Evolutionary conservation across 2,888 invertebrate genomes (phyloP).

Genomic region (Baronia brevicornis): DNA sequence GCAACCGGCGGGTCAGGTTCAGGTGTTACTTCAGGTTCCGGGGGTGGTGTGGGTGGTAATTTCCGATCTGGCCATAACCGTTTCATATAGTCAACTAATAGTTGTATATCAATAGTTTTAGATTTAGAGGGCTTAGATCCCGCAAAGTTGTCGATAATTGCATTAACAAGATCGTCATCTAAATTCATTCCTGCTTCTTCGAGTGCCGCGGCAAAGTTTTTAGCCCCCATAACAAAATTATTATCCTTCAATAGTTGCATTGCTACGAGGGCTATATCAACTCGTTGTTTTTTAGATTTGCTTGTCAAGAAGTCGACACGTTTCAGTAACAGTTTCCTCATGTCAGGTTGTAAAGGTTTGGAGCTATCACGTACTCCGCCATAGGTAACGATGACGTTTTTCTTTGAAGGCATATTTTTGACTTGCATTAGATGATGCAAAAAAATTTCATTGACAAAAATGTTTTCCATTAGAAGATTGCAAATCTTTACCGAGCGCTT

Average conservation of each 20-base stretch:
- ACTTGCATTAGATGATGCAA: conserved; percentile 26
- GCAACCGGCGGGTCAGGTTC: conserved; percentile 19
- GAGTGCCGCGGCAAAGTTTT: conserved; percentile 29
- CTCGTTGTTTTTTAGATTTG: conserved; percentile 30
- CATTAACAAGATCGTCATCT: conserved; percentile 37
- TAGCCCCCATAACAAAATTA: conserved; percentile 24
- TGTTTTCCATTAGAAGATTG: conserved; percentile 39
- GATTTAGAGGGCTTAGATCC: conserved; percentile 32
- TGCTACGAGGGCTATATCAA: conserved; percentile 39
- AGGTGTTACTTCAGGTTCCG: conserved; percentile 30
- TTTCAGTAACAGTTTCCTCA: conserved; percentile 39
- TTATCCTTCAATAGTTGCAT: conserved; percentile 37
- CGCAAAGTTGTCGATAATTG: conserved; percentile 32
- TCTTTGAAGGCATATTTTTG: conserved; percentile 27
- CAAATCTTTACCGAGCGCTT: conserved; percentile 29
- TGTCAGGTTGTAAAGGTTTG: conserved; percentile 28
- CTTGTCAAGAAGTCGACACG: conserved; percentile 39
- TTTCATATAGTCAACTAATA: conserved; percentile 38
- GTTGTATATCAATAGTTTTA: conserved; percentile 33
- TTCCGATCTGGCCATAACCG: conserved; percentile 50
- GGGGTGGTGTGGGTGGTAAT: conserved; percentile 42
- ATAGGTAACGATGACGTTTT: conserved; percentile 32
- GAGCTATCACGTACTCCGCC: conserved; percentile 30
- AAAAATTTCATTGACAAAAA: conserved; percentile 34
- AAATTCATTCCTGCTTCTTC: conserved; percentile 24